These are phyloP conservation scores for Caenorhabditis sp. DNA, from an alignment of 2,888 invertebrate species.

Conservation along the genomic window DNA sequence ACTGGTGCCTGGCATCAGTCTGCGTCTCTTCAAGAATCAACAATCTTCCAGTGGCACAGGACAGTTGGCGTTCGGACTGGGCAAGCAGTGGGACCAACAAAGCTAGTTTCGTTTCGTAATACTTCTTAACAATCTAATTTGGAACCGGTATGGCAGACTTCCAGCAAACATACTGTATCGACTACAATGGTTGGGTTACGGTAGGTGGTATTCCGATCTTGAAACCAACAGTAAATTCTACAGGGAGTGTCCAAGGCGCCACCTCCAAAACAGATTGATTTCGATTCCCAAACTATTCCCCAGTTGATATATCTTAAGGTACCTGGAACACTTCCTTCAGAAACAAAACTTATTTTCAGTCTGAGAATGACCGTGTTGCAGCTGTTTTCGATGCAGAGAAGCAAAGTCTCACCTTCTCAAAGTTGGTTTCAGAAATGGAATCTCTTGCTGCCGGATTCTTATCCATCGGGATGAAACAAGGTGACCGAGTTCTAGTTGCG, in stretches of 20 bases:
- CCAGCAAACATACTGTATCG: constrained; percentile 68
- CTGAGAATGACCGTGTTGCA: constrained; percentile 69
- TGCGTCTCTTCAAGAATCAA: constrained; percentile 22
- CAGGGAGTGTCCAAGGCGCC: constrained; percentile 67
- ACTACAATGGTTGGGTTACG: constrained; percentile 70
- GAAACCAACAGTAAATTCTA: background rate
- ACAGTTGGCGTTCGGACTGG: constrained; percentile 33
- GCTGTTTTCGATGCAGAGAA: constrained; percentile 79
- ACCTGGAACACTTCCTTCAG: background rate
- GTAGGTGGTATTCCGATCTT: constrained; percentile 39
- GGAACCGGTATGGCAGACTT: constrained; percentile 39
- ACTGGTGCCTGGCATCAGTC: constrained; percentile 4
- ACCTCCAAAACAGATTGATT: constrained; percentile 71
- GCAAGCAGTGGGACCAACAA: background rate
- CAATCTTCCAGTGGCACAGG: constrained; percentile 19
- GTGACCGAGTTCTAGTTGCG: constrained; percentile 84
- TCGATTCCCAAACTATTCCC: constrained; percentile 76
- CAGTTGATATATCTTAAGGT: constrained; percentile 77
- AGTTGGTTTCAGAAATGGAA: constrained; percentile 75
- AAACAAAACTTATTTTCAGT: constrained; percentile 10
- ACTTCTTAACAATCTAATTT: constrained; percentile 14
- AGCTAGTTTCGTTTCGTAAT: constrained; percentile 7
- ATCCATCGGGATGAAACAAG: constrained; percentile 83
- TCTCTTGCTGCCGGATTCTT: constrained; percentile 83
- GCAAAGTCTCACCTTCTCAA: constrained; percentile 71